Evolutionary conservation across 2,113 vertebrate species (phyloP).

Genomic region (Regulus satrapa): DNA sequence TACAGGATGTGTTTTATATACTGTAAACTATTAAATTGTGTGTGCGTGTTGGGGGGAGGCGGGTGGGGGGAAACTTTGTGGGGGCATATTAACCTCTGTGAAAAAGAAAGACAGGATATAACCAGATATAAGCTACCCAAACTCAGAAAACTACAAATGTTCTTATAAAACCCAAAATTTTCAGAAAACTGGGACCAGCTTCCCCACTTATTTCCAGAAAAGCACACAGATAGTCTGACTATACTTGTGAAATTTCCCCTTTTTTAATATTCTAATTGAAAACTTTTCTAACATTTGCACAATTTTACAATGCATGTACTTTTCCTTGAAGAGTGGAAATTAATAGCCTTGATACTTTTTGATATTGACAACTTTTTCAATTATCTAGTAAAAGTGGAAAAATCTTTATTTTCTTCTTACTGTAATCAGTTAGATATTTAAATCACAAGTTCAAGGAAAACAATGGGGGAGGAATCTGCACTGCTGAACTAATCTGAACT

Average conservation of each 20-base stretch:
- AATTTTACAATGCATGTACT: not conserved
- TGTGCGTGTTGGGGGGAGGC: too few species aligned
- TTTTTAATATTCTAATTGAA: not conserved
- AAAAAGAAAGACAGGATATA: not conserved
- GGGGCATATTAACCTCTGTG: not conserved
- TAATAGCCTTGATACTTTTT: not conserved
- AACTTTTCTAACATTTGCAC: not conserved
- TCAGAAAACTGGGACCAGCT: not conserved
- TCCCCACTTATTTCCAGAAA: not conserved
- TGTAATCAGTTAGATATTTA: not conserved
- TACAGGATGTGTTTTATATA: not conserved
- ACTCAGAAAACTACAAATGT: not conserved
- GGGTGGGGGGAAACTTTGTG: not conserved
- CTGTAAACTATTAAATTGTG: not conserved
- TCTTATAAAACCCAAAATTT: not conserved
- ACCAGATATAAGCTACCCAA: not conserved
- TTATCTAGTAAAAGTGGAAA: not conserved
- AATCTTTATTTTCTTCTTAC: not conserved
- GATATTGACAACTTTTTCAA: not conserved
- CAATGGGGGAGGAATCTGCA: not conserved
- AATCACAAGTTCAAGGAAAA: not conserved
- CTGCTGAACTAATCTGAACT: not conserved
- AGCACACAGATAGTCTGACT: not conserved
- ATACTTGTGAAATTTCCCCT: not conserved
- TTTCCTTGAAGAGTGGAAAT: not conserved